Conservation (phyloP, 1,140 invertebrate species). For the Ctenoplectra terminalis region DNA sequence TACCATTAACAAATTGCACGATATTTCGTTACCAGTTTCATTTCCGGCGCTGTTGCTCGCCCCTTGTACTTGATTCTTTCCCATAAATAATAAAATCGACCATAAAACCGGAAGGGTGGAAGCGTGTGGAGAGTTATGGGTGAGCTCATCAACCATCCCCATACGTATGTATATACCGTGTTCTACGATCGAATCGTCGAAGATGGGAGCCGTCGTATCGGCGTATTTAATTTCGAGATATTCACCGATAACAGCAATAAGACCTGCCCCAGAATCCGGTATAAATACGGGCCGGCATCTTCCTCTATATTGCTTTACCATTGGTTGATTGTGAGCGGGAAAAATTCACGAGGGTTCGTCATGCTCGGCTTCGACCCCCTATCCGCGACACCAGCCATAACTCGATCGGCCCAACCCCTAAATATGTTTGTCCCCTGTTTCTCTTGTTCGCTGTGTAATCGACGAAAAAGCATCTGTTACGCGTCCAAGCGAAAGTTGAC, state of each 20-base stretch:
- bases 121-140: background rate
- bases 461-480: background rate
- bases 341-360: conserved; percentile 68
- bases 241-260: conserved; percentile 78
- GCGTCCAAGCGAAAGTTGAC: background rate
- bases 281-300: conserved; percentile 74
- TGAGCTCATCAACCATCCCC: background rate
- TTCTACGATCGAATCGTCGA: conserved; percentile 26
- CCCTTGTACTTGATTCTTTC: background rate
- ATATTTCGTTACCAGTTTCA: background rate
- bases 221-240: conserved; percentile 70
- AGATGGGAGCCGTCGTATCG: conserved; percentile 28
- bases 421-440: background rate
- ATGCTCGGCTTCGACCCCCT: conserved; percentile 19
- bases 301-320: conserved; percentile 76
- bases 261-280: conserved; percentile 72
- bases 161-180: conserved; percentile 17
- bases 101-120: background rate
- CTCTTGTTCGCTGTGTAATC: background rate
- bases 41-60: no score
- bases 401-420: conserved; percentile 1
- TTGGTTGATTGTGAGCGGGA: conserved; percentile 64
- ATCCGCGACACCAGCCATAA: background rate
- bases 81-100: no score
- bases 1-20: conserved; percentile 40